These are phyloP conservation scores for Epizoanthus fatuus DNA, from an alignment of 92 coral and sea anemone genomes.

Conservation along the genomic window DNA sequence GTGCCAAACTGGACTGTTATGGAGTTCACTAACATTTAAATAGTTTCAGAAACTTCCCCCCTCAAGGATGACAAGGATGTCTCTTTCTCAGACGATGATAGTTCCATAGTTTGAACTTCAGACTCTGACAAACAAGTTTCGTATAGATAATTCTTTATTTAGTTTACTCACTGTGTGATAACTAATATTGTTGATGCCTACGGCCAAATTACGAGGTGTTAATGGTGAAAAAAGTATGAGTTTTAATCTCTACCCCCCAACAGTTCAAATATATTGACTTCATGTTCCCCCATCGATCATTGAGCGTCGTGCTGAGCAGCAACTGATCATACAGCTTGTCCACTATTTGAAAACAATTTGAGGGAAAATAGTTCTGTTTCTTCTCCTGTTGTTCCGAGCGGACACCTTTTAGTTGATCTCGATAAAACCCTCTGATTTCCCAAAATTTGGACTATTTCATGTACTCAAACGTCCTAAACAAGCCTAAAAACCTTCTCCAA, in stretches of 20 bases:
- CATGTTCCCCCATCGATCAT: constrained; percentile 14
- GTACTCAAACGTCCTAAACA: neutral
- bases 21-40: no score
- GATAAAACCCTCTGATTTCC: neutral
- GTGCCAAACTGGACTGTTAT: no score
- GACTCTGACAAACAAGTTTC: neutral
- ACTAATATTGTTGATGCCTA: constrained; percentile 7
- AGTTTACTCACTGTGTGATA: neutral
- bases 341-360: constrained; percentile 13
- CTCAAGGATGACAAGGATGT: no score
- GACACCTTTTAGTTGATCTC: neutral
- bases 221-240: constrained; percentile 26
- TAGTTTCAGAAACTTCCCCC: no score
- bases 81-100: no score
- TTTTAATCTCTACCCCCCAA: constrained; percentile 37
- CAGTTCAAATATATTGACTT: neutral
- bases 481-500: neutral
- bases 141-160: neutral
- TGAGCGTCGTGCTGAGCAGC: constrained; percentile 11
- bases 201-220: constrained; percentile 29
- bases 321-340: constrained; percentile 3
- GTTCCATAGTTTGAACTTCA: no score
- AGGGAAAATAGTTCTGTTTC: neutral
- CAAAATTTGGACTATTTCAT: neutral
- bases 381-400: neutral